Percentiles rank a stretch among this genome's conserved stretches.
These are phyloP conservation scores for Cirrhinus mrigala DNA, from an alignment of 2,797 vertebrate genomes.

Conservation along the genomic window DNA sequence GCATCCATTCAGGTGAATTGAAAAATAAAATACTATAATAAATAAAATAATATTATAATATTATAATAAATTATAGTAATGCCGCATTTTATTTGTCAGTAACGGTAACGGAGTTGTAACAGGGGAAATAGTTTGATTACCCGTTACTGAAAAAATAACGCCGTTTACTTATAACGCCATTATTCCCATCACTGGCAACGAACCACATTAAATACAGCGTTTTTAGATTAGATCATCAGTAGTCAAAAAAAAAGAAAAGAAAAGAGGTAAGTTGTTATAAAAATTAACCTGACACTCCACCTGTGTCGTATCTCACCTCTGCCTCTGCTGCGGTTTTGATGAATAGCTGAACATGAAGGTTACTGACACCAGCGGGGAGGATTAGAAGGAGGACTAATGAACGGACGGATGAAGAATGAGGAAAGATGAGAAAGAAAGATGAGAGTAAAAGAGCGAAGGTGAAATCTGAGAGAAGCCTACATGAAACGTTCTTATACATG, in stretches of 20 bases:
- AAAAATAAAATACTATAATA: too few species aligned
- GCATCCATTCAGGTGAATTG: too few species aligned
- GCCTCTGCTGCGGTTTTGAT: conserved; percentile 36
- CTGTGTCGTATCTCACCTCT: conserved; percentile 27
- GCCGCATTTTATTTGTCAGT: too few species aligned
- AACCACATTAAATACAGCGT: neutral
- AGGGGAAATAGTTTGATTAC: too few species aligned
- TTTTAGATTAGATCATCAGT: neutral
- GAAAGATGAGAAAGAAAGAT: conserved; percentile 23
- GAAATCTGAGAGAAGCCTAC: conserved; percentile 28
- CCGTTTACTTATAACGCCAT: too few species aligned
- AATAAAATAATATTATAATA: too few species aligned
- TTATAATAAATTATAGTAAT: too few species aligned
- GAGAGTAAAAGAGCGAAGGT: conserved; percentile 37
- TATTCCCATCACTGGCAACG: too few species aligned
- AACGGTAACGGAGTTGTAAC: too few species aligned
- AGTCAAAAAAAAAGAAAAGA: neutral
- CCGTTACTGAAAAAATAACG: too few species aligned
- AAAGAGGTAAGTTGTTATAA: neutral
- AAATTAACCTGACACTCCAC: neutral
- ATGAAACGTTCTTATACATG: neutral
- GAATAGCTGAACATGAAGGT: conserved; percentile 37
- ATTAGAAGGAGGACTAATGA: conserved; percentile 25
- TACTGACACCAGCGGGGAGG: conserved; percentile 17
- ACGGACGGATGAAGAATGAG: conserved; percentile 24